Percentiles rank a stretch among this genome's conserved stretches.
Evolutionary conservation across 2,888 invertebrate species (phyloP).

Genomic region (Cryptus viduatorius): DNA sequence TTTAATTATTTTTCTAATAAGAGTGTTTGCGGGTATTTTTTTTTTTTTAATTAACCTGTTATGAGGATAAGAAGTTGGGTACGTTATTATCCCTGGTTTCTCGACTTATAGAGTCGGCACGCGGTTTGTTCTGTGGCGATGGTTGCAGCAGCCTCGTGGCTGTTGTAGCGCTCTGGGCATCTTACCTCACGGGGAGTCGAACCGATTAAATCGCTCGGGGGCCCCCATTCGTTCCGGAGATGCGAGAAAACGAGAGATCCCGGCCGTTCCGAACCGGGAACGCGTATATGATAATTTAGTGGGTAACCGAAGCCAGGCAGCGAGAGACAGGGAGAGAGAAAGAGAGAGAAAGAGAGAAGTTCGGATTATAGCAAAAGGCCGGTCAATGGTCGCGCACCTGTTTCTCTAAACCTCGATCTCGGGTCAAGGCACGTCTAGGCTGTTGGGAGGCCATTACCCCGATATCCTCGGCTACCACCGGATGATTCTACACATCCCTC

Average conservation of each 20-base stretch:
- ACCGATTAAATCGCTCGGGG: slow-evolving; percentile 70
- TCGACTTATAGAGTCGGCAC: slow-evolving; percentile 7
- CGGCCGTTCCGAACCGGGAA: slow-evolving; percentile 63
- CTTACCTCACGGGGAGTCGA: slow-evolving; percentile 67
- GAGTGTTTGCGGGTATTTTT: not conserved
- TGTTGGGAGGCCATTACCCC: slow-evolving; percentile 83
- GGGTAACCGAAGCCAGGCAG: slow-evolving; percentile 77
- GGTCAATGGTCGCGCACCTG: slow-evolving; percentile 72
- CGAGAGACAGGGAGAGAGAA: slow-evolving; percentile 35
- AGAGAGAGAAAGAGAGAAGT: slow-evolving; percentile 18
- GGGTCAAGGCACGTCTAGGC: slow-evolving; percentile 84
- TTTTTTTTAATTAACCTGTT: slow-evolving; percentile 5
- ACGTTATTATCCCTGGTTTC: slow-evolving; percentile 54
- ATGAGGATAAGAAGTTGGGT: slow-evolving; percentile 29
- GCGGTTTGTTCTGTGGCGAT: slow-evolving; percentile 27
- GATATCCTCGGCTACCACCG: slow-evolving; percentile 74
- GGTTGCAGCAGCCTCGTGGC: slow-evolving; percentile 46
- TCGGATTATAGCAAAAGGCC: slow-evolving; percentile 50
- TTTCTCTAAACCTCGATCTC: slow-evolving; percentile 69
- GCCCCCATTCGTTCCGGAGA: slow-evolving; percentile 67
- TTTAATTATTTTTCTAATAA: not conserved
- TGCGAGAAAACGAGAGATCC: slow-evolving; percentile 57
- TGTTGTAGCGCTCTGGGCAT: slow-evolving; percentile 59
- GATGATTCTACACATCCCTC: slow-evolving; percentile 33
- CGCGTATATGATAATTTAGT: slow-evolving; percentile 79